Evolutionary conservation across 2,113 vertebrate genomes (phyloP), one percentile per base, ranked within the genome.

Genomic region (Orthonyx spaldingii): DNA sequence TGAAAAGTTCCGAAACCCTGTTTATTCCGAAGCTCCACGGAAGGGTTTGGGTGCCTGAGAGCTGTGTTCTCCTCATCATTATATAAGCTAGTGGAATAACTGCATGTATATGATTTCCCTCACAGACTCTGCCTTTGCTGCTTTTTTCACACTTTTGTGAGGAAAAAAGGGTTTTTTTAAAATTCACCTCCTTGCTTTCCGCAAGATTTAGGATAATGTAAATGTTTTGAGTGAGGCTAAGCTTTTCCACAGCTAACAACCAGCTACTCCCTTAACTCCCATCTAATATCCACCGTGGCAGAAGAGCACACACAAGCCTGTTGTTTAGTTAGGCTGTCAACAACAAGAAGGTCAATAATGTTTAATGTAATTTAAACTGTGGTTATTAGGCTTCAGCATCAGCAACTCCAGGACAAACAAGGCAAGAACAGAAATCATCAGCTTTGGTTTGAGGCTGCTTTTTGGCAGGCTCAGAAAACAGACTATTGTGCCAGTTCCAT

Each of bases 321-420:
- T 59, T 94, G 88, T 83, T 95, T 91, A 77, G 70, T 50, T 85
- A 65, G 66, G 66, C 55, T 39, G 75, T 95, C 75, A 95, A 93
- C 95, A 96, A 78, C 23, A 42, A 91, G 81, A 87, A 87, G 75
- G 87, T 93, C 93, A 95, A 44, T 85, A 87, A 57, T 32, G 75
- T 76, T 93, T 94, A 89, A 95, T 49, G 59, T 50, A 52, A 93
- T 89, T 97, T 91, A 76, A 89, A 87, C 65, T 76, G 74, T 61
- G 50, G 86, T 90, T 87, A 96, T 89, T 94, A 95, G 84, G 78
- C 82, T 91, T 93, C 84, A 85, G 75, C 81, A 96, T 93, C 79
- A 93, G 82, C 78, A 85, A 89, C 87, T 87, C 88, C 66, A 94
- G 92, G 82, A 94, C 87, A 96, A 95, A 95, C 91, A 95, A 91